Conservation (phyloP, 2,797 vertebrate species). For the Squalus acanthias region DNA sequence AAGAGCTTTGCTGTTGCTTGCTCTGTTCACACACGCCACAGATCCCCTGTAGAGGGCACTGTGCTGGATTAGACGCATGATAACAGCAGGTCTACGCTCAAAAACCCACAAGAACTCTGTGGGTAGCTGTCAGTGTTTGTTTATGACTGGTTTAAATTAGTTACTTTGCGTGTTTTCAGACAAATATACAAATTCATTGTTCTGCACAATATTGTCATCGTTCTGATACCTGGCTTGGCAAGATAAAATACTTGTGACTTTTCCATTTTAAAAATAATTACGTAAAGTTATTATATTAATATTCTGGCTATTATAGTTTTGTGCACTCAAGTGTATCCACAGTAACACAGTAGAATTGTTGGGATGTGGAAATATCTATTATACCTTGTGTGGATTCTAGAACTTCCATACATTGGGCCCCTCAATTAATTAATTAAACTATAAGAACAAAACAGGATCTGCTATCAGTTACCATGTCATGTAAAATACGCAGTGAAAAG, state of each 20-base stretch:
- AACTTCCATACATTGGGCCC: neutral
- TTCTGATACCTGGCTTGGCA: neutral
- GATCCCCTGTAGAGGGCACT: too few species aligned
- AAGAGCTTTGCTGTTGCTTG: too few species aligned
- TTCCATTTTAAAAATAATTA: neutral
- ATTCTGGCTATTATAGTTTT: neutral
- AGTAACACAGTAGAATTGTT: neutral
- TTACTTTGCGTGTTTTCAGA: neutral
- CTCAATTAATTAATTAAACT: neutral
- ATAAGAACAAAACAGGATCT: neutral
- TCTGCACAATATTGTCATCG: neutral
- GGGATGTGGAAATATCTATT: neutral
- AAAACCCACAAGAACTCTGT: neutral
- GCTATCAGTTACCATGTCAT: neutral
- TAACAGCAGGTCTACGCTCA: neutral
- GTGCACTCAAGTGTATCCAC: neutral
- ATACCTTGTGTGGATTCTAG: neutral
- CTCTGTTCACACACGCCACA: too few species aligned
- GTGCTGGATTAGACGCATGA: too few species aligned
- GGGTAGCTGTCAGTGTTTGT: neutral
- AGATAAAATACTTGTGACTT: neutral
- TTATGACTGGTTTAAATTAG: neutral
- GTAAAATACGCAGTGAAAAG: neutral
- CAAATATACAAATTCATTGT: neutral
- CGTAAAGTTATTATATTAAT: neutral